Evolutionary conservation across 2,888 invertebrate genomes (phyloP), one percentile per base, ranked within the genome.

Genomic region (Crepidodera aurea): DNA sequence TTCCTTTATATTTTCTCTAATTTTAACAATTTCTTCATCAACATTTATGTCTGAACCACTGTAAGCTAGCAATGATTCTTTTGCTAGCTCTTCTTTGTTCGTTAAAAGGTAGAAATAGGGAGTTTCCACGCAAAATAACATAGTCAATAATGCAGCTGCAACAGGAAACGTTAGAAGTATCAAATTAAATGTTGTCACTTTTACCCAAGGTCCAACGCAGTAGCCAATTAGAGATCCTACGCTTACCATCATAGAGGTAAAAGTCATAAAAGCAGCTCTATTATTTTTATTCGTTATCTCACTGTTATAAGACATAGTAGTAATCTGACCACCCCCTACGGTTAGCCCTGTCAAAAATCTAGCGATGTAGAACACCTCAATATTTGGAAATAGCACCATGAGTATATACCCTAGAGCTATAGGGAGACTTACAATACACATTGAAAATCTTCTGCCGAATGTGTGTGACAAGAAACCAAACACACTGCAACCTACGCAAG

Each of bases 271-370:
- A 0, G 91, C 88, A 0, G 95, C 95, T 67, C 96, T 84, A 10
- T 89, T 86, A 22, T 90, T 88, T 62, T 90, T 88, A 83, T 91
- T 89, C 5, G 93, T 87, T 48, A 93, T 90, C 81, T 96, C 95
- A 37, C 92, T 92, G 62, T 93, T 87, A 80, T 95, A 95, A 86
- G 93, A 90, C 0, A 94, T 93, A 0, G 88, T 86, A 1, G 89
- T 87, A 0, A 90, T 88, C 81, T 89, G 90, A 12, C 88, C 81
- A 74, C 88, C 86, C 0, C 90, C 89, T 0, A 88, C 85, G 0
- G 86, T 87, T 1, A 90, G 73, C 46, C 92, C 91, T 79, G 84
- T 86, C 61, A 83, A 80, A 69, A 84, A 83, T 58, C 84, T 83
- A 55, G 86, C 88, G 3, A 79, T 84, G 80, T 84, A 87, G 58